phyloP scores from a whole-genome alignment of 2,888 invertebrate species.

The Synergus japonicus region DNA sequence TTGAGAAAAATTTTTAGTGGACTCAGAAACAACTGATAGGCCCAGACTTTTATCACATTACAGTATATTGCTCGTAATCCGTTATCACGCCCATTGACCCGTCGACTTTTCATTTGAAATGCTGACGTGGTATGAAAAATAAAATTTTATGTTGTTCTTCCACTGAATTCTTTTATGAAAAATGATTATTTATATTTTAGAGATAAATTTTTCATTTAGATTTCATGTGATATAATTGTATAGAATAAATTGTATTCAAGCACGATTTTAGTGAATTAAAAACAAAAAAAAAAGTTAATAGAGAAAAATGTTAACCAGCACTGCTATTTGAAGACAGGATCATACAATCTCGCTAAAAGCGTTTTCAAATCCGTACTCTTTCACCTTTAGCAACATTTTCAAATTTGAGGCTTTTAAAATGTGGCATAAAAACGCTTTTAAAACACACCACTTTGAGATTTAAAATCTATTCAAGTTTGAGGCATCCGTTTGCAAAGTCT shows the following conservation, averaged over 20 bases:
- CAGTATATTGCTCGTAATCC: conserved; percentile 30
- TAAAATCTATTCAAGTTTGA: neutral
- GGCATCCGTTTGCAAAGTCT: too few relatives aligned
- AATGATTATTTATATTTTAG: neutral
- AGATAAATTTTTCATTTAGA: neutral
- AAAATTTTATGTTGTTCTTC: neutral
- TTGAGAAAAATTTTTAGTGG: conserved; percentile 17
- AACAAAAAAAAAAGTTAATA: neutral
- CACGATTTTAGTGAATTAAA: neutral
- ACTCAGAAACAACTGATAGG: conserved; percentile 30
- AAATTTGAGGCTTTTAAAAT: conserved; percentile 19
- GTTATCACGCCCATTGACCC: conserved; percentile 38
- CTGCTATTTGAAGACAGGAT: neutral
- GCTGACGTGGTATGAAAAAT: conserved; percentile 4
- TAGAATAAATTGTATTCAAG: neutral
- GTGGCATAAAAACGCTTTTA: conserved; percentile 5
- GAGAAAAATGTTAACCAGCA: neutral
- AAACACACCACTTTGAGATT: neutral
- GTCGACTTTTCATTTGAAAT: conserved; percentile 35
- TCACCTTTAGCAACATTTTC: neutral
- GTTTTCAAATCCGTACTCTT: conserved; percentile 18
- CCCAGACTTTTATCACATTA: conserved; percentile 26
- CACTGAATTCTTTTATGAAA: neutral
- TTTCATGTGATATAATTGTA: neutral
- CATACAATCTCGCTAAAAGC: conserved; percentile 13